Evolutionary conservation across 2,888 invertebrate species (phyloP).

Genomic region (Pseudococcus longispinus): DNA sequence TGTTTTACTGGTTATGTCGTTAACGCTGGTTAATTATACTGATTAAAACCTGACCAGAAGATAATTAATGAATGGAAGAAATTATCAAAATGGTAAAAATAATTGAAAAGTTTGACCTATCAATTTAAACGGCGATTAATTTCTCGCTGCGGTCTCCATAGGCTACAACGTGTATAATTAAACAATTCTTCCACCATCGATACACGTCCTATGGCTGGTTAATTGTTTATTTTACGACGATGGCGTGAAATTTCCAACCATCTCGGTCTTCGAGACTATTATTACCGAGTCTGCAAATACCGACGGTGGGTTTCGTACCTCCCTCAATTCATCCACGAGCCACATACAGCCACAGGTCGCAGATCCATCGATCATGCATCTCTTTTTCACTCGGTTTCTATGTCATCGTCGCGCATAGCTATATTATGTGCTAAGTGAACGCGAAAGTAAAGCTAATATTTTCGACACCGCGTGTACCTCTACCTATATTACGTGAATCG

Average conservation of each 20-base stretch:
- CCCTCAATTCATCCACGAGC: too few species aligned
- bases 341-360: too few species aligned
- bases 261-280: too few species aligned
- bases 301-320: too few species aligned
- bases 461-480: constrained; percentile 37
- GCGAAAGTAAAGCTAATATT: constrained; percentile 14
- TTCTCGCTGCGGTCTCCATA: not conserved
- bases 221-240: not conserved
- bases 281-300: too few species aligned
- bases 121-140: constrained; percentile 6
- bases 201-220: not conserved
- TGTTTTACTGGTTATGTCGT: constrained; percentile 9
- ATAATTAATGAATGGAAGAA: constrained; percentile 24
- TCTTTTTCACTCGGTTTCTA: too few species aligned
- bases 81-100: constrained; percentile 24
- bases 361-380: not conserved
- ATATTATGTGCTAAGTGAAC: not conserved
- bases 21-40: constrained; percentile 19
- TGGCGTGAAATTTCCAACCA: not conserved
- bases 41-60: constrained; percentile 22
- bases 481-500: constrained; percentile 54
- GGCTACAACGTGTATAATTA: not conserved
- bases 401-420: not conserved
- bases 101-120: constrained; percentile 28
- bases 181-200: not conserved